Base-by-base conservation (phyloP, 2,888 invertebrate species). In the Agonopterix arenella region DNA sequence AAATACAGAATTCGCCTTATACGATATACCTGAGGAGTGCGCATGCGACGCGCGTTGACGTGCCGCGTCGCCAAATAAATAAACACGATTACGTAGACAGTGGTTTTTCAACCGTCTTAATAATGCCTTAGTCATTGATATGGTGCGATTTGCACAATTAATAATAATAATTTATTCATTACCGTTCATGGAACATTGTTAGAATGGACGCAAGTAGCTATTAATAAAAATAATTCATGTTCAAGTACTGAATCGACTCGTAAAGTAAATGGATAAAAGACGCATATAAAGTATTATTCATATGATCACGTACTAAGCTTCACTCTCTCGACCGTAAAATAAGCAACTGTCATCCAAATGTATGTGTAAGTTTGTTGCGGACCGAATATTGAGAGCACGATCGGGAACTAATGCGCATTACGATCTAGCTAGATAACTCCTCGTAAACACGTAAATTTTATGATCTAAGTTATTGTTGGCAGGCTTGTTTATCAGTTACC, bases 91-190 rank as follows among this genome's bases (percentile, higher is more conserved):
- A 78, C 77, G 74, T 71, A 70, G 66, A 64, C 69, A 56, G 86
- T 81, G 71, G 90, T 89, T 90, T 90, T 90, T 67, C 85, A 88
- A 65, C 82, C 84, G 66, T 82, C 80, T 7, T 63, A 73, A 70
- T 63, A 73, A 70, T 60, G 66, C 59, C 71, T 77, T 75, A 79
- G 70, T 73, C 71, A 73, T 68, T 63, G 66, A 68, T 67, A 64
- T 68, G 66, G 66, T 70, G 69, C 63, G 64, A 73, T 66, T 65
- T 65, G 63, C 62, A 59, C 66, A 73, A 72, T 75, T 74, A 74
- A 68, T 70, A 71, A 64, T 18, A 71, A 73, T 66, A 45, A 65
- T 70, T 61, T 66, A 69, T 71, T 76, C 71, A 76, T 72, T 57
- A 60, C 53, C 64, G 54, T 80, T 77, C 79, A 73, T 55, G 64